Percentiles rank a stretch among this genome's conserved stretches.
These are phyloP conservation scores for Peromyscus aztecus DNA, from an alignment of 2,797 vertebrate genomes.

Conservation along the genomic window DNA sequence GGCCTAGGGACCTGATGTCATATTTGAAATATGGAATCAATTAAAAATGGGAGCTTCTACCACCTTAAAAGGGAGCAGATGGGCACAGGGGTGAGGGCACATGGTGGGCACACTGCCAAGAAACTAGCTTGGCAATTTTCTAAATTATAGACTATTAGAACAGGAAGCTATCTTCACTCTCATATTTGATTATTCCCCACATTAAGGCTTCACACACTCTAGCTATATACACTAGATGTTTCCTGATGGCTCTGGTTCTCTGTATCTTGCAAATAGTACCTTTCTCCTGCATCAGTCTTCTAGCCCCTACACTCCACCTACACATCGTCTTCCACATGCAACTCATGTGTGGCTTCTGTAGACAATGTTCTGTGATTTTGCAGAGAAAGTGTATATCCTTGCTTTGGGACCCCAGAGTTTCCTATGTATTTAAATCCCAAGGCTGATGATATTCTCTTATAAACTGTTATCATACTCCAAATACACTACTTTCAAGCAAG, in stretches of 20 bases:
- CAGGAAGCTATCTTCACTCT: neutral
- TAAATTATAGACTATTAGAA: neutral
- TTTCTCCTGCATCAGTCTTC: neutral
- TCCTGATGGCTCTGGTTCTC: neutral
- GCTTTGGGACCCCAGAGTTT: neutral
- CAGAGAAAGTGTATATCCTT: neutral
- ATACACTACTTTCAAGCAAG: neutral
- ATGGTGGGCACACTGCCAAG: neutral
- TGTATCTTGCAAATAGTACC: neutral
- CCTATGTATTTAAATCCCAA: neutral
- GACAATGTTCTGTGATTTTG: neutral
- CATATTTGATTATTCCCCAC: neutral
- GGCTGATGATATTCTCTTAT: accelerated
- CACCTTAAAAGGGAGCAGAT: slow-evolving; percentile 44
- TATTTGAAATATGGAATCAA: slow-evolving; percentile 85
- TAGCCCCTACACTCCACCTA: accelerated
- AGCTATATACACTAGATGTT: neutral
- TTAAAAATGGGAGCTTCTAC: slow-evolving; percentile 84
- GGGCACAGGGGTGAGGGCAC: neutral
- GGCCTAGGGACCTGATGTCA: slow-evolving; percentile 41
- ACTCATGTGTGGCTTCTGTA: neutral
- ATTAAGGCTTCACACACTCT: neutral
- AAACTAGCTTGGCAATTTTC: neutral
- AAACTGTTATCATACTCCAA: accelerated
- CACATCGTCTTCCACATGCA: neutral